phyloP scores from a whole-genome alignment of 2,797 vertebrate genomes.

The Myoxocephalus aenaeus region DNA sequence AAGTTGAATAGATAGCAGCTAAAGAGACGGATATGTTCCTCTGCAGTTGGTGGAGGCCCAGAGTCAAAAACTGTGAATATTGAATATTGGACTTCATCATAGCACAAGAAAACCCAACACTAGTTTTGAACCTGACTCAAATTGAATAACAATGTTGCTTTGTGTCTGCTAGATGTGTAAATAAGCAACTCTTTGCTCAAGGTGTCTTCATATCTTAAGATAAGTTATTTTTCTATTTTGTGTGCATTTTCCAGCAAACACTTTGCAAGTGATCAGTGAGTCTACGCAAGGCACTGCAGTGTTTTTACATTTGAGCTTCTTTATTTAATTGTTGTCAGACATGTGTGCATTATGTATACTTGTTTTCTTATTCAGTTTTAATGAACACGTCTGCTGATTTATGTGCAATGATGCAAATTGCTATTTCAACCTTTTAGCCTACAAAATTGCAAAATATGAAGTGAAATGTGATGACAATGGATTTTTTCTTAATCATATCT shows the following conservation, averaged over 20 bases:
- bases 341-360: background rate
- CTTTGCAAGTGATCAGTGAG: background rate
- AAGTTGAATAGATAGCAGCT: background rate
- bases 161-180: background rate
- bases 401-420: background rate
- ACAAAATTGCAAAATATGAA: background rate
- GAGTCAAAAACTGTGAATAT: background rate
- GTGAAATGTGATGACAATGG: background rate
- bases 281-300: background rate
- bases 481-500: too few relatives aligned
- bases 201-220: background rate
- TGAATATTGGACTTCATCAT: background rate
- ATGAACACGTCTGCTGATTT: slow-evolving; percentile 18
- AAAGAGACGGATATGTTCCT: background rate
- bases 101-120: background rate
- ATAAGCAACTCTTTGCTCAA: background rate
- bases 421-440: background rate
- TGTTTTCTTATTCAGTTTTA: slow-evolving; percentile 5
- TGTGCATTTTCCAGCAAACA: background rate
- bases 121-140: background rate
- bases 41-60: background rate
- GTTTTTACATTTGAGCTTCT: background rate
- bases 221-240: background rate
- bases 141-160: background rate
- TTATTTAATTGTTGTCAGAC: background rate